Evolutionary conservation across 2,113 vertebrate genomes (phyloP).

Genomic region (Falcunculus frontatus): DNA sequence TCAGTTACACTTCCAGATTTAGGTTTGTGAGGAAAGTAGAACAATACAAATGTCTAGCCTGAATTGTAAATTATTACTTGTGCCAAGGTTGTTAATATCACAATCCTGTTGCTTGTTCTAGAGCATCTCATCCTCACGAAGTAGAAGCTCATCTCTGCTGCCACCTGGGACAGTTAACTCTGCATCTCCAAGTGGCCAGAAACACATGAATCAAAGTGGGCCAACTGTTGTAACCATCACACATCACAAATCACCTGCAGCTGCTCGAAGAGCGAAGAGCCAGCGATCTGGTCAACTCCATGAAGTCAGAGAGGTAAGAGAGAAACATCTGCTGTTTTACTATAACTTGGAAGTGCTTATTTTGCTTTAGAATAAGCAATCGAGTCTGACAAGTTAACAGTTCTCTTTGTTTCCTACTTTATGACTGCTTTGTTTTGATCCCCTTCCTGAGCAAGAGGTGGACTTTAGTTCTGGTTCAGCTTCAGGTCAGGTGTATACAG

Average conservation of each 20-base stretch:
- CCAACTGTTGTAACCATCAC: slow-evolving; percentile 89
- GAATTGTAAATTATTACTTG: neutral
- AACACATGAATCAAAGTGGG: slow-evolving; percentile 71
- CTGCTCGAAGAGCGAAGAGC: slow-evolving; percentile 83
- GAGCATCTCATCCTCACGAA: slow-evolving; percentile 81
- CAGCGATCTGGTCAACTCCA: slow-evolving; percentile 84
- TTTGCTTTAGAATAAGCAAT: neutral
- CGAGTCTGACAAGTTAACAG: neutral
- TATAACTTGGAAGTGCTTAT: neutral
- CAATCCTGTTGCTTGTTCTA: slow-evolving; percentile 70
- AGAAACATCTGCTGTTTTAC: neutral
- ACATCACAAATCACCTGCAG: slow-evolving; percentile 94
- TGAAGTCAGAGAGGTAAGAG: slow-evolving; percentile 93
- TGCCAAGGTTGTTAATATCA: neutral
- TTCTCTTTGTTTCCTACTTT: neutral
- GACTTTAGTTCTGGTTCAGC: neutral
- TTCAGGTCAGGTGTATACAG: neutral
- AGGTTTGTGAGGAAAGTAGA: neutral
- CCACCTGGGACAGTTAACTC: slow-evolving; percentile 81
- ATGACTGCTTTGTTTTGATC: neutral
- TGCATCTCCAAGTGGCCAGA: slow-evolving; percentile 86
- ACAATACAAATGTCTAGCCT: neutral
- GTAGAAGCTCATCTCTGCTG: slow-evolving; percentile 88
- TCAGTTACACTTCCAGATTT: neutral
- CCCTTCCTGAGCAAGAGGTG: neutral